Percentiles rank a stretch among this genome's conserved stretches.
These are phyloP conservation scores for Sceloporus tristichus DNA, from an alignment of 2,113 vertebrate genomes.

Conservation along the genomic window DNA sequence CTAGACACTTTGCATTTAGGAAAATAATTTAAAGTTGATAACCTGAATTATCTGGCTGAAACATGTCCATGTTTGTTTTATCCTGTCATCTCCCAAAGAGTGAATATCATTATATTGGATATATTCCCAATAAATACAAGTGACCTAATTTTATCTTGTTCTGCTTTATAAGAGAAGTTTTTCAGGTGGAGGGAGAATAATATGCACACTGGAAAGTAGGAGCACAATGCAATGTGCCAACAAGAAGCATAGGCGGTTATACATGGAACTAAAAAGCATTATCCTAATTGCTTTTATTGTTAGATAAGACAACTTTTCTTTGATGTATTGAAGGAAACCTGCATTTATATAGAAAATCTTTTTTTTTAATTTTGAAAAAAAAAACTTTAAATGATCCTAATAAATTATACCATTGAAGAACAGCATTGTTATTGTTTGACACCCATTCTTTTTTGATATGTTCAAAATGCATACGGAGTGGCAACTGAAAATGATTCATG, in stretches of 20 bases:
- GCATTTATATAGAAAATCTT: background rate
- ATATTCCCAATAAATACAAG: background rate
- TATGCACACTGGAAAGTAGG: background rate
- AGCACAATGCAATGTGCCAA: background rate
- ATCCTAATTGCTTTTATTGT: background rate
- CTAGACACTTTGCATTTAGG: background rate
- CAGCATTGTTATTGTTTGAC: background rate
- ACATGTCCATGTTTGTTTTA: background rate
- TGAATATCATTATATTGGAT: background rate
- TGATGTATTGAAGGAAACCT: background rate
- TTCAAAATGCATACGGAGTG: background rate
- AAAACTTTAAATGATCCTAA: background rate
- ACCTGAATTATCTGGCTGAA: background rate
- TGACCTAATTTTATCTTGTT: background rate
- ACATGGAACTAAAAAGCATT: background rate
- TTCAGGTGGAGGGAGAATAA: no score
- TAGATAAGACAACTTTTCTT: slow-evolving; percentile 10
- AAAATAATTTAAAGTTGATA: background rate
- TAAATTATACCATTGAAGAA: slow-evolving; percentile 1
- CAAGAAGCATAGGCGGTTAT: background rate
- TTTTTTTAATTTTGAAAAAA: background rate
- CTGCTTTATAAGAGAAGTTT: background rate
- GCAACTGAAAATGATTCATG: background rate
- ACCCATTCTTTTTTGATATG: background rate
- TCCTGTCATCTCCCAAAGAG: background rate